Evolutionary conservation across 2,113 vertebrate species (phyloP).

Genomic region (mouse (Mus musculus)): GRCm39 chr5:86593001-86593500

Average conservation of each 20-base stretch:
- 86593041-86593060: slow-evolving; percentile 72
- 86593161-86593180: slow-evolving; percentile 86
- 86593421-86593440: slow-evolving; percentile 28
- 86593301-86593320: neutral
- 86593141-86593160: slow-evolving; percentile 84
- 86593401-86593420: neutral
- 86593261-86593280: neutral
- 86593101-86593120: slow-evolving; percentile 72
- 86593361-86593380: neutral
- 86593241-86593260: neutral
- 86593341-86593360: neutral
- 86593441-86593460: neutral
- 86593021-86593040: slow-evolving; percentile 76
- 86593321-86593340: neutral
- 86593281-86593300: neutral
- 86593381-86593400: slow-evolving; percentile 20
- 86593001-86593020: slow-evolving; percentile 74
- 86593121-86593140: slow-evolving; percentile 84
- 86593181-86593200: slow-evolving; percentile 88
- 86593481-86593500: slow-evolving; percentile 49
- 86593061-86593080: slow-evolving; percentile 76
- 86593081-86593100: slow-evolving; percentile 80
- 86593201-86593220: slow-evolving; percentile 78
- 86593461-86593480: neutral
- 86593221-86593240: neutral